phyloP scores from a whole-genome alignment of 2,113 vertebrate species.

The Rhabdomys dilectus region DNA sequence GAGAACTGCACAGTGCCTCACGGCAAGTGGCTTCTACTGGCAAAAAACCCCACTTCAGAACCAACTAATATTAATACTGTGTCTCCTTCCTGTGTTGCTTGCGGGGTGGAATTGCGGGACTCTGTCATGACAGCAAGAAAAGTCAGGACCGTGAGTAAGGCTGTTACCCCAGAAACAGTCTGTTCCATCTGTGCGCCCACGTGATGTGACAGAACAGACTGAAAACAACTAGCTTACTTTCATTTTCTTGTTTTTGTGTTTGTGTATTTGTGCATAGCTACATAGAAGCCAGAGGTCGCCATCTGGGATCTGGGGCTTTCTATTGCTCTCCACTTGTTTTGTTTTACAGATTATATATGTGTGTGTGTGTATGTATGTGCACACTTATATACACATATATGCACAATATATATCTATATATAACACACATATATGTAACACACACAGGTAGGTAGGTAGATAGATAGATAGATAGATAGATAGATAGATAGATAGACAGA shows the following conservation, averaged over 20 bases:
- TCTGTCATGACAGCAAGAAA: neutral
- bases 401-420: no score
- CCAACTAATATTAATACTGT: neutral
- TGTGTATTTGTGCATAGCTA: neutral
- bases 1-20: neutral
- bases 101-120: neutral
- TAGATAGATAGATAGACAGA: no score
- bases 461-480: no score
- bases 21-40: neutral
- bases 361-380: no score
- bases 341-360: neutral
- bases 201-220: neutral
- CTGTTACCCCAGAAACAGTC: neutral
- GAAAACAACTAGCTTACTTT: neutral
- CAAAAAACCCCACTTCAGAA: neutral
- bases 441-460: no score
- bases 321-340: neutral
- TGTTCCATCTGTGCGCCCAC: neutral
- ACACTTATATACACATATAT: no score
- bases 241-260: neutral
- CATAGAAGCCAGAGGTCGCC: neutral
- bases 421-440: no score
- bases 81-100: neutral
- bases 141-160: neutral
- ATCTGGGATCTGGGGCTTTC: neutral